Evolutionary conservation across 2,888 invertebrate genomes (phyloP).

Genomic region (Carpatolechia fugitivella): DNA sequence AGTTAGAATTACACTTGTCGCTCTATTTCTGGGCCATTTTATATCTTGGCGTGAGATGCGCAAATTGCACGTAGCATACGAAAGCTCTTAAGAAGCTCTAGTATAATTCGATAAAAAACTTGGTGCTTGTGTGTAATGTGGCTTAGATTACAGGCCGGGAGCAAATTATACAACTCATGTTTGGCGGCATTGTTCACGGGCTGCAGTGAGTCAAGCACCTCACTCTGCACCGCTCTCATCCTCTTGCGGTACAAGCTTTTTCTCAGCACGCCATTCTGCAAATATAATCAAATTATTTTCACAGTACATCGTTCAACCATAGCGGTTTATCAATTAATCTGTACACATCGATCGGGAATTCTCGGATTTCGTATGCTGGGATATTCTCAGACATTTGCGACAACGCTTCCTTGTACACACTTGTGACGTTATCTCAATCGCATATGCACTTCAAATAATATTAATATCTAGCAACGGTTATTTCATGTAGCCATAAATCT

Average conservation of each 20-base stretch:
- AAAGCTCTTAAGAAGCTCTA: slow-evolving; percentile 37
- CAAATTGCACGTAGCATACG: slow-evolving; percentile 39
- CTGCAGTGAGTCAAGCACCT: slow-evolving; percentile 45
- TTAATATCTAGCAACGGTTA: not conserved
- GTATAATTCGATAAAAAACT: slow-evolving; percentile 51
- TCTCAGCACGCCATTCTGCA: slow-evolving; percentile 52
- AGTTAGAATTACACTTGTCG: slow-evolving; percentile 25
- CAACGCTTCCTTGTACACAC: slow-evolving; percentile 4
- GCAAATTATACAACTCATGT: slow-evolving; percentile 62
- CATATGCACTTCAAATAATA: slow-evolving; percentile 4
- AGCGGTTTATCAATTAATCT: slow-evolving; percentile 75
- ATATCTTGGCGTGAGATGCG: slow-evolving; percentile 35
- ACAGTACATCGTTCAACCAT: slow-evolving; percentile 69
- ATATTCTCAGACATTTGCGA: not conserved
- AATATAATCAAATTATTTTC: slow-evolving; percentile 70
- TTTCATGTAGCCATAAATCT: slow-evolving; percentile 11
- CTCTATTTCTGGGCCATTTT: slow-evolving; percentile 33
- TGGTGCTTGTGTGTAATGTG: slow-evolving; percentile 56
- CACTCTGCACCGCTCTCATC: slow-evolving; percentile 28
- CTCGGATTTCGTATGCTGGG: slow-evolving; percentile 40
- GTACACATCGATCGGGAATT: slow-evolving; percentile 67
- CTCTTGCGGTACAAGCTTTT: slow-evolving; percentile 52
- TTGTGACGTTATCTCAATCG: not conserved
- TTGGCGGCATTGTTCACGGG: slow-evolving; percentile 54
- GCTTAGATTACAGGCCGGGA: slow-evolving; percentile 59